Evolutionary conservation across 37 sponge, comb jelly and placozoan species (phyloP).

Genomic region (Crambe crambe): DNA sequence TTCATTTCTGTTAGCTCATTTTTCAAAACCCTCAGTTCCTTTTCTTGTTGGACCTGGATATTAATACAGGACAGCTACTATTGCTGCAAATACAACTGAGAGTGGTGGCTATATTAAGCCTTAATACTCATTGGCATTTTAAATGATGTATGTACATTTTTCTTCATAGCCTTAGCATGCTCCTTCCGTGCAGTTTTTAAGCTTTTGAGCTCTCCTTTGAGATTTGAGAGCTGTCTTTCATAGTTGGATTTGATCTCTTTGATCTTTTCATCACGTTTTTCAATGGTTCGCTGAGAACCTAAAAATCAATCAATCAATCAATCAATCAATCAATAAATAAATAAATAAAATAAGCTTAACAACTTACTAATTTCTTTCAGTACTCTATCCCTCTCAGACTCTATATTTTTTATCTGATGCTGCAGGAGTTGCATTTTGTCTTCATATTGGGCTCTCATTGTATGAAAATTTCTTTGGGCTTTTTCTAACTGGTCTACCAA

Average conservation of each 20-base stretch:
- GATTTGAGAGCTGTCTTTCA: constrained; percentile 46
- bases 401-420: constrained; percentile 63
- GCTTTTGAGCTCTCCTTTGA: constrained; percentile 62
- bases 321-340: constrained; percentile 25
- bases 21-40: constrained; percentile 63
- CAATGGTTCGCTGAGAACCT: constrained; percentile 24
- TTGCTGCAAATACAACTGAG: no score
- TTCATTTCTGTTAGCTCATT: constrained; percentile 83
- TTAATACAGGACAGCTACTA: not conserved
- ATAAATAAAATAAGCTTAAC: not conserved
- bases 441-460: constrained; percentile 93
- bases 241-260: constrained; percentile 67
- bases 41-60: constrained; percentile 63
- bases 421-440: constrained; percentile 86
- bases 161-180: constrained; percentile 72
- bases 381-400: constrained; percentile 83
- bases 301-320: not conserved
- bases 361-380: constrained; percentile 78
- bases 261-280: constrained; percentile 36
- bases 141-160: constrained; percentile 41
- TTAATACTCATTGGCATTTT: not conserved
- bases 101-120: no score
- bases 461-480: constrained; percentile 76
- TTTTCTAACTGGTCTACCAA: constrained; percentile 89
- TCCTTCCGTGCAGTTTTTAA: constrained; percentile 67